Conservation (phyloP, 2,888 invertebrate species). For the Metallyticus violacea region DNA sequence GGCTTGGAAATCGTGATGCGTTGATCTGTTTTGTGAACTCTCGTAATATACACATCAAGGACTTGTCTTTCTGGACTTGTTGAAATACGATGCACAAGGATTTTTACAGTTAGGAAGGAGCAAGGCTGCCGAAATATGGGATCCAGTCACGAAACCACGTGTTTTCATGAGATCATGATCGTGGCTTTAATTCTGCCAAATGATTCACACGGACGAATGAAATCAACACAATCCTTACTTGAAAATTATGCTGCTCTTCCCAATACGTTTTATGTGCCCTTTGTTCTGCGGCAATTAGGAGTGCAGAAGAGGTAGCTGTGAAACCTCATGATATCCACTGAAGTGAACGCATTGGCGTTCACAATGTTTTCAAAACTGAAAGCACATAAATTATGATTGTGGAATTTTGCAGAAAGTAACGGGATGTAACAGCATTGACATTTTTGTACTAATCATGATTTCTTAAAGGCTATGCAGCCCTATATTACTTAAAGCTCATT, state of each 20-base stretch:
- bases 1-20: not conserved
- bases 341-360: not conserved
- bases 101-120: not conserved
- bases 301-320: not conserved
- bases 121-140: not conserved
- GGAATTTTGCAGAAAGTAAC: not conserved
- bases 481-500: too few species aligned
- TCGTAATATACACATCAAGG: not conserved
- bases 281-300: not conserved
- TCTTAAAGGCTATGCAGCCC: too few species aligned
- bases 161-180: not conserved
- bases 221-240: not conserved
- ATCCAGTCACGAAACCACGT: not conserved
- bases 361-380: not conserved
- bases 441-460: too few species aligned
- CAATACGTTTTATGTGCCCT: not conserved
- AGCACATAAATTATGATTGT: not conserved
- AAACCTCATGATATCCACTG: not conserved
- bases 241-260: not conserved
- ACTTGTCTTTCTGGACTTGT: not conserved
- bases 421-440: too few species aligned
- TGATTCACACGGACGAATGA: not conserved
- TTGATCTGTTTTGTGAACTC: not conserved
- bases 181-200: not conserved
- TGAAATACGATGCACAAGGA: not conserved